phyloP scores from a whole-genome alignment of 1,140 invertebrate genomes.

The Drosophila littoralis region DNA sequence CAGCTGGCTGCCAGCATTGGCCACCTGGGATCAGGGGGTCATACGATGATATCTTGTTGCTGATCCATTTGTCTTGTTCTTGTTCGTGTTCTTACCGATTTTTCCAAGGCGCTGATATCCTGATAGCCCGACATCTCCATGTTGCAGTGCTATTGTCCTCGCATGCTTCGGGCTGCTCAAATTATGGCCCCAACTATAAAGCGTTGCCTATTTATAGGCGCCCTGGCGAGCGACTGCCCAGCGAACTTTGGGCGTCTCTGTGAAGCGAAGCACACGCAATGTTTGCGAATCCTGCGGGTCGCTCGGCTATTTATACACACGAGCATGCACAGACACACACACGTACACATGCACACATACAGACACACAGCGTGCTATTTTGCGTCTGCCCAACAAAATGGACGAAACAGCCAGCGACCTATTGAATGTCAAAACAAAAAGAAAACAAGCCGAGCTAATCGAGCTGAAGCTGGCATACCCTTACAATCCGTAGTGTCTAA shows the following conservation, averaged over 20 bases:
- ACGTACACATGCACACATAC: constrained; percentile 28
- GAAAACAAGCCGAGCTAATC: background rate
- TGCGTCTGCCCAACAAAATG: constrained; percentile 19
- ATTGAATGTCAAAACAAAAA: constrained; percentile 71
- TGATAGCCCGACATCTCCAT: constrained; percentile 72
- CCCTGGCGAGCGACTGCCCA: constrained; percentile 22
- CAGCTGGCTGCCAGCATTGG: constrained; percentile 78
- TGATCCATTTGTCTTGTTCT: background rate
- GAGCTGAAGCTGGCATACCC: background rate
- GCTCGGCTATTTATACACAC: constrained; percentile 69
- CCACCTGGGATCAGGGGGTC: constrained; percentile 55
- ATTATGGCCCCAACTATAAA: constrained; percentile 13
- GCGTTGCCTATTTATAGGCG: constrained; percentile 45
- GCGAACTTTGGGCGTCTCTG: constrained; percentile 44
- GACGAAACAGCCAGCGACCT: constrained; percentile 28
- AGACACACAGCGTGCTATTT: constrained; percentile 11
- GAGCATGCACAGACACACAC: constrained; percentile 6
- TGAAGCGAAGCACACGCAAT: constrained; percentile 48
- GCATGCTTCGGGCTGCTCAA: constrained; percentile 40
- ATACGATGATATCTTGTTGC: background rate
- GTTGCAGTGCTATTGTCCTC: constrained; percentile 18
- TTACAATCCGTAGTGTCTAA: background rate
- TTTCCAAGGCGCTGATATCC: constrained; percentile 78
- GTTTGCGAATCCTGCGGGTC: constrained; percentile 61
- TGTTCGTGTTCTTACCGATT: constrained; percentile 79